A percentile compares a stretch with the other conserved stretches of the same genome.
Evolutionary conservation across 2,888 invertebrate species (phyloP).

Genomic region (Lasioglossum oenotherae): DNA sequence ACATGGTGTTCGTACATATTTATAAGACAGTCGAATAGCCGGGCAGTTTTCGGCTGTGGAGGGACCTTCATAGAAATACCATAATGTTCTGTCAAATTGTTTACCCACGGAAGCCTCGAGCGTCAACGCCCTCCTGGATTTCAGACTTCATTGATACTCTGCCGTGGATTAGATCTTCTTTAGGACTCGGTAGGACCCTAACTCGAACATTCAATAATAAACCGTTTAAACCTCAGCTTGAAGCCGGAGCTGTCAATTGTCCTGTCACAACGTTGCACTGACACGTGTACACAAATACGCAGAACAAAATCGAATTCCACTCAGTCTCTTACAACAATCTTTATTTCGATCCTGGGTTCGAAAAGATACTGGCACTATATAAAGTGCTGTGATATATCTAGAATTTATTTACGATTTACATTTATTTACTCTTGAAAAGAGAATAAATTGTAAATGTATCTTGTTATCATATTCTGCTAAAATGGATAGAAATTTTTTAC

Average conservation of each 20-base stretch:
- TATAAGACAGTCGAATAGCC: constrained; percentile 67
- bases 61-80: constrained; percentile 66
- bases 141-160: constrained; percentile 43
- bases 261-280: constrained; percentile 27
- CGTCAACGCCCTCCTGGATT: constrained; percentile 53
- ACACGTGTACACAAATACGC: not conserved
- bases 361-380: not conserved
- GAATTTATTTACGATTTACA: too few species aligned
- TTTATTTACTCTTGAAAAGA: too few species aligned
- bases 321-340: not conserved
- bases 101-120: constrained; percentile 55
- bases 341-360: not conserved
- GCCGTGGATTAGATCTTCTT: constrained; percentile 50
- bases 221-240: not conserved
- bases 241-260: constrained; percentile 30
- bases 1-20: constrained; percentile 72
- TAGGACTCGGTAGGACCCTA: constrained; percentile 28
- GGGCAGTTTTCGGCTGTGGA: constrained; percentile 47
- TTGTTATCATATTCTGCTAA: too few species aligned
- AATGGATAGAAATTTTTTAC: too few species aligned
- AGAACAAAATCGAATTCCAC: constrained; percentile 27
- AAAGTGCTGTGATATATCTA: not conserved
- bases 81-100: constrained; percentile 70
- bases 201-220: constrained; percentile 42
- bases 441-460: too few species aligned